Base-by-base conservation (phyloP, 2,888 invertebrate species). In the Aleiodes leptofemur region DNA sequence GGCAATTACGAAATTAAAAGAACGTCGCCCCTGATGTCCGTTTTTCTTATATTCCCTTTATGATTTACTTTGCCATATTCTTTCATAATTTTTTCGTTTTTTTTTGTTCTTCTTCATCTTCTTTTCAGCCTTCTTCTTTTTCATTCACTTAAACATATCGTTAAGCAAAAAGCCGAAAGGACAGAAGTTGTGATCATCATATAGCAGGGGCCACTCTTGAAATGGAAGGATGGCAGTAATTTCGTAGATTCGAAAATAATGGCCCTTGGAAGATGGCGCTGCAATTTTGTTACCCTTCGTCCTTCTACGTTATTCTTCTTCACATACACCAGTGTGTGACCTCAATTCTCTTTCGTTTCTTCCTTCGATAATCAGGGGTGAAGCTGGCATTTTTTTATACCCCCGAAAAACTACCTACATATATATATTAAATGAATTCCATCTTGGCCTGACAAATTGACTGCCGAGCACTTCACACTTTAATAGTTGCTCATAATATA, bases 201-300 rank as follows among this genome's bases (percentile, higher is more conserved):
- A 84, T 83, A 79, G 80, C 23, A 14, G 14, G 14, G n/a, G 31
- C 29, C 66, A 51, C 68, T 51, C 70, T 61, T 71, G 69, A 76
- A 78, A 82, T 38, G 29, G 34, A 50, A 82, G 81, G 84, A 84
- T 84, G 84, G 81, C 83, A 81, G 85, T 85, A 83, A 84, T 85
- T 83, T 83, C 81, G 83, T 85, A 84, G 84, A 85, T 84, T 83
- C 81, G 81, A 82, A 82, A 82, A 83, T 85, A 85, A 85, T 85
- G 83, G 85, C 80, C 80, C 79, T 76, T 66, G 76, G 73, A 77
- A 76, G 81, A 80, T 79, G 80, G 81, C 81, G 80, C 76, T 81
- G 80, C 80, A 81, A 81, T 81, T 81, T 79, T 50, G 14, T 14
- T 11, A 23, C 69, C 23, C 51, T 16, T n/a, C 51, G 16, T 64